Evolutionary conservation across 64 coral and sea anemone genomes (phyloP).

Genomic region (Stichodactyla mertensii): DNA sequence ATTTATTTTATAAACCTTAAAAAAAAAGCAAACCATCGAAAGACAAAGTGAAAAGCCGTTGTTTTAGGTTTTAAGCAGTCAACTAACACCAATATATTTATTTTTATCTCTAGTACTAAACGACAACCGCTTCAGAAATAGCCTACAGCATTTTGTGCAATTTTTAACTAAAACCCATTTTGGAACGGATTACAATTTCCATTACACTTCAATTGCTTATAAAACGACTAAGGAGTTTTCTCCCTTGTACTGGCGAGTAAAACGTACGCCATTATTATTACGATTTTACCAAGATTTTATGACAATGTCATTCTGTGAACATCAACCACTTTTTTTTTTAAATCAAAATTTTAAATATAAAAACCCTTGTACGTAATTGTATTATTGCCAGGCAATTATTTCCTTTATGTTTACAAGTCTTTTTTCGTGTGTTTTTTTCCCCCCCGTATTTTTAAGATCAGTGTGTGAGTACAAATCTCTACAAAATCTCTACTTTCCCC

Average conservation of each 20-base stretch:
- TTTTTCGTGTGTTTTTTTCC: not conserved
- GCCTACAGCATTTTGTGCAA: too few relatives aligned
- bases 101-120: too few relatives aligned
- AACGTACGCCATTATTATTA: not conserved
- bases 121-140: too few relatives aligned
- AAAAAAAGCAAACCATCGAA: not conserved
- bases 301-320: not conserved
- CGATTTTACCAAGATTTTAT: not conserved
- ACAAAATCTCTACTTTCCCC: not conserved
- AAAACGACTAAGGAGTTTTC: not conserved
- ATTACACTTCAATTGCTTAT: not conserved
- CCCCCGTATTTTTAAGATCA: not conserved
- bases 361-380: not conserved
- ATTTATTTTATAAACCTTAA: not conserved
- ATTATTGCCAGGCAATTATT: not conserved
- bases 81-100: too few relatives aligned
- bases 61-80: too few relatives aligned
- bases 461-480: not conserved
- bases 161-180: too few relatives aligned
- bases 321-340: not conserved
- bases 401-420: not conserved
- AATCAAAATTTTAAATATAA: slow-evolving; percentile 5
- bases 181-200: not conserved
- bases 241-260: not conserved
- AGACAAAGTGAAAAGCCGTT: too few relatives aligned